Evolutionary conservation across 2,797 vertebrate genomes (phyloP).

Genomic region (Hipposideros larvatus): DNA sequence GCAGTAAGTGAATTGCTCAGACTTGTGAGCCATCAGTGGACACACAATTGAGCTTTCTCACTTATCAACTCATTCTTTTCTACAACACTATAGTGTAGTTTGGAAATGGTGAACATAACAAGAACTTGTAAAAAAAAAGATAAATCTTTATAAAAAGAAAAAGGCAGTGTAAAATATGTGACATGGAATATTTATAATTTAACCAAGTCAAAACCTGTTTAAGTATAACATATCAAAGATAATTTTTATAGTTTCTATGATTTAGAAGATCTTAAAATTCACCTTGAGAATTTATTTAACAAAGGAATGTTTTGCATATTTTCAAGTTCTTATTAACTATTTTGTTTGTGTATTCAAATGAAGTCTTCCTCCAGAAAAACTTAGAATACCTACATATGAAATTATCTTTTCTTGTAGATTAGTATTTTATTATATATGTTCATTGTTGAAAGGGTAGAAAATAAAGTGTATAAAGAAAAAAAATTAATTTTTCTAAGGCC

Average conservation of each 20-base stretch:
- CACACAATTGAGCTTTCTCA: background rate
- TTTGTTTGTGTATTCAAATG: background rate
- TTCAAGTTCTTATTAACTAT: constrained; percentile 20
- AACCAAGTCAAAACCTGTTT: background rate
- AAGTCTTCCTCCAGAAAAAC: background rate
- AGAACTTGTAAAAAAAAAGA: constrained; percentile 16
- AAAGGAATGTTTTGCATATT: background rate
- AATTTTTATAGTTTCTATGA: background rate
- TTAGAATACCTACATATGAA: background rate
- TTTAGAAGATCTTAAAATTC: background rate
- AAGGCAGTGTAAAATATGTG: background rate
- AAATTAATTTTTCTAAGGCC: background rate
- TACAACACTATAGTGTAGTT: background rate
- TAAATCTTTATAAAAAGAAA: constrained; percentile 9
- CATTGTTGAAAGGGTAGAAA: background rate
- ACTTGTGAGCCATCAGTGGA: background rate
- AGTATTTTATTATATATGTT: background rate
- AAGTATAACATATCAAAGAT: background rate
- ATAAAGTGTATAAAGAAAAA: background rate
- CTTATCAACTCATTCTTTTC: background rate
- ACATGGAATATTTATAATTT: constrained; percentile 5
- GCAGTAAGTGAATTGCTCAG: background rate
- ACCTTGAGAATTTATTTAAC: background rate
- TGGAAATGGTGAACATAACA: background rate
- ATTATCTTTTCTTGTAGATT: background rate